Conservation (phyloP, 2,113 vertebrate species). For the Malurus melanocephalus region DNA sequence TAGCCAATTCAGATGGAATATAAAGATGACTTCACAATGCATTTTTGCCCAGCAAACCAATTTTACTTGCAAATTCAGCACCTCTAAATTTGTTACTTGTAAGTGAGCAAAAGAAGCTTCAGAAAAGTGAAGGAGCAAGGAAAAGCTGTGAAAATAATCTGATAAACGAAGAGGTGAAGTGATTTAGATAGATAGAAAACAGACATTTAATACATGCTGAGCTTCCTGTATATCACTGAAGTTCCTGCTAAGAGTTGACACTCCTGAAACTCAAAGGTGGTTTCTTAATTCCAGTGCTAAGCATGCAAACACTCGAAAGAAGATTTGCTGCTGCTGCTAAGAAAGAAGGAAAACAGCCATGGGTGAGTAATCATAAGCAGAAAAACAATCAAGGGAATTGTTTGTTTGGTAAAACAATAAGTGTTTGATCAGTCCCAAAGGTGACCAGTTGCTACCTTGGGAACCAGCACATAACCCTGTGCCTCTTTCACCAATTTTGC, state of each 20-base stretch:
- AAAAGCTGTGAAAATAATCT: background rate
- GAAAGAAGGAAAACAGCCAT: background rate
- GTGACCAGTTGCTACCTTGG: fast-evolving
- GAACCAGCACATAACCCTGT: background rate
- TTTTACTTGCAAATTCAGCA: background rate
- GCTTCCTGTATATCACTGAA: background rate
- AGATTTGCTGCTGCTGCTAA: background rate
- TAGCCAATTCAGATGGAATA: background rate
- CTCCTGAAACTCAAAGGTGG: background rate
- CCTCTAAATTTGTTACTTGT: background rate
- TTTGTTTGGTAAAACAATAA: background rate
- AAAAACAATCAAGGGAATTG: background rate
- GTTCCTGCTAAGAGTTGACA: background rate
- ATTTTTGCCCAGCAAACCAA: background rate
- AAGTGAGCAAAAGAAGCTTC: background rate
- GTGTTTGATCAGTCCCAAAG: background rate
- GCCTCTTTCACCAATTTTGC: background rate
- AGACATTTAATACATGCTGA: background rate
- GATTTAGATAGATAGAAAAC: background rate
- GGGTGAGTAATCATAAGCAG: background rate
- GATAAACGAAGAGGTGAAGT: background rate
- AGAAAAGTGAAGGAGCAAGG: background rate
- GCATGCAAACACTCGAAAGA: background rate
- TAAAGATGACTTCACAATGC: background rate
- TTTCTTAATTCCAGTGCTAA: background rate